Percentiles rank a stretch among this genome's conserved stretches.
These are phyloP conservation scores for Malthinus seriepunctatus DNA, from an alignment of 2,888 invertebrate species.

Conservation along the genomic window DNA sequence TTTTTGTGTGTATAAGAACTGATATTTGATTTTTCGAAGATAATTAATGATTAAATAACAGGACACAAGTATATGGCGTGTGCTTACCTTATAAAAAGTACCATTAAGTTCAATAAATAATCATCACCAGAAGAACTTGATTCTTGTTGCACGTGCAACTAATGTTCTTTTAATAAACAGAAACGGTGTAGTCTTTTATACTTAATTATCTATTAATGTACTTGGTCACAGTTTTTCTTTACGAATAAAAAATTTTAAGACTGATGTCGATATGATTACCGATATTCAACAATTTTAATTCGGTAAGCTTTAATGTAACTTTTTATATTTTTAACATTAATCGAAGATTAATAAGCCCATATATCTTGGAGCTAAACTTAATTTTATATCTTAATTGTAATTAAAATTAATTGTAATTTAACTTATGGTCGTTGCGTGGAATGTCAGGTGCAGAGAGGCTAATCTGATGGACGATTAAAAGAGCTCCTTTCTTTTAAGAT, in stretches of 20 bases:
- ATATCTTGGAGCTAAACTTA: constrained; percentile 12
- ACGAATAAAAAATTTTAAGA: constrained; percentile 1
- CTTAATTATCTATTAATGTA: constrained; percentile 25
- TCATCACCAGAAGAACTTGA: constrained; percentile 11
- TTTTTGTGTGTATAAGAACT: too few relatives aligned
- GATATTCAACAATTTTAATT: neutral
- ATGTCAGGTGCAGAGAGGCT: constrained; percentile 36
- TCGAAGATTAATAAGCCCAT: neutral
- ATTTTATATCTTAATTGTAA: constrained; percentile 17
- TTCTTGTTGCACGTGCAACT: constrained; percentile 20
- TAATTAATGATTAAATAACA: too few relatives aligned
- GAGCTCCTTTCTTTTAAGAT: constrained; percentile 25
- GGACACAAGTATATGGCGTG: neutral
- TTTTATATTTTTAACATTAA: neutral
- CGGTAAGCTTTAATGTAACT: neutral
- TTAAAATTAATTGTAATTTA: neutral
- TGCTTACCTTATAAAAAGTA: constrained; percentile 1
- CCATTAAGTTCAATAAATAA: constrained; percentile 1
- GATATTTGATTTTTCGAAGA: too few relatives aligned
- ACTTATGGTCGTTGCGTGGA: constrained; percentile 36
- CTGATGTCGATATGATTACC: constrained; percentile 25
- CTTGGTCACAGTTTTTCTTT: constrained; percentile 13
- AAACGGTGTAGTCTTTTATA: constrained; percentile 22
- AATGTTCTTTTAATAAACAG: constrained; percentile 28
- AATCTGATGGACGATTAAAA: constrained; percentile 33